These are phyloP conservation scores for Gorsachius magnificus DNA, from an alignment of 2,797 vertebrate species.

Conservation along the genomic window DNA sequence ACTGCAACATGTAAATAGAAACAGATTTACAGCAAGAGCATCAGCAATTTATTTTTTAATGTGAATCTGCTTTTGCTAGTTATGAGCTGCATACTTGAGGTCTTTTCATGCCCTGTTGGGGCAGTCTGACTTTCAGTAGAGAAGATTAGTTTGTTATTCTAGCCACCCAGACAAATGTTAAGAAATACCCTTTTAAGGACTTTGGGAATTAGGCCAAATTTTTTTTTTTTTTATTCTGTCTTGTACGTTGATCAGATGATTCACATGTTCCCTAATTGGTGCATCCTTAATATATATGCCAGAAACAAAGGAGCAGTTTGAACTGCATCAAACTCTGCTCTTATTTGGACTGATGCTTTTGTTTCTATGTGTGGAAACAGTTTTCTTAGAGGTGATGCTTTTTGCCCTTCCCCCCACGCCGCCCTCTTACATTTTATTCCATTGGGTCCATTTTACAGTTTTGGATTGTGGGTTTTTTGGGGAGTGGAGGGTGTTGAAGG, in stretches of 20 bases:
- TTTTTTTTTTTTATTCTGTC: not conserved
- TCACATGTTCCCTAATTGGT: slow-evolving; percentile 2
- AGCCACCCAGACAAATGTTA: slow-evolving; percentile 9
- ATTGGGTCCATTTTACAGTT: not conserved
- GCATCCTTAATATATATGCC: not conserved
- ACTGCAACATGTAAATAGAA: slow-evolving; percentile 44
- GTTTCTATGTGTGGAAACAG: not conserved
- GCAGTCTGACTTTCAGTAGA: slow-evolving; percentile 31
- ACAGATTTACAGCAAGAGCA: not conserved
- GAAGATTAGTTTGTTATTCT: slow-evolving; percentile 46
- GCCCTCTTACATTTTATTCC: not conserved
- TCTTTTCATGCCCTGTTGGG: not conserved
- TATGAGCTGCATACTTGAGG: not conserved
- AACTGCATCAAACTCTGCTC: not conserved
- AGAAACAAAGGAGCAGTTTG: not conserved
- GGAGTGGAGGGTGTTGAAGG: not conserved
- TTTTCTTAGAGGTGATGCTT: not conserved
- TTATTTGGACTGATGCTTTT: not conserved
- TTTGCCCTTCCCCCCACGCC: too few species aligned
- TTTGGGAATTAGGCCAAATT: not conserved
- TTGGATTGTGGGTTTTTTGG: not conserved
- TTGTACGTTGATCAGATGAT: slow-evolving; percentile 23
- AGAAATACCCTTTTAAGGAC: slow-evolving; percentile 64
- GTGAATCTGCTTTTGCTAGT: not conserved
- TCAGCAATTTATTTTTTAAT: not conserved